phyloP scores from a whole-genome alignment of 2,888 invertebrate species.

The Perdita meconis region DNA sequence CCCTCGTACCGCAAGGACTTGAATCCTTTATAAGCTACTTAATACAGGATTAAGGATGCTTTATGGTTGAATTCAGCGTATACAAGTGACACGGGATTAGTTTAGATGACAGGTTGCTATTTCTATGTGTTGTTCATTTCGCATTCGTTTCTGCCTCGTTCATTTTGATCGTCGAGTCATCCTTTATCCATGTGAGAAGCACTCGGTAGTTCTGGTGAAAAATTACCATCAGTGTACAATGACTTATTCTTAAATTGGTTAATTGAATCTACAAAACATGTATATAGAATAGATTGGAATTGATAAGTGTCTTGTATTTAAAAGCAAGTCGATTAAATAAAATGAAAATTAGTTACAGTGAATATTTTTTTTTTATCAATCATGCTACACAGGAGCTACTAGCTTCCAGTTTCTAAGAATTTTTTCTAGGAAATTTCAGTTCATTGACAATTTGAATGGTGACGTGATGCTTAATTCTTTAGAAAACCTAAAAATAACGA shows the following conservation, averaged over 20 bases:
- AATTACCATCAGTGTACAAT: neutral
- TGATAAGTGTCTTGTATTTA: no score
- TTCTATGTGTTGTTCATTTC: slow-evolving; percentile 15
- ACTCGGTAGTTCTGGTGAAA: neutral
- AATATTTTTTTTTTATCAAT: no score
- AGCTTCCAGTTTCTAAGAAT: no score
- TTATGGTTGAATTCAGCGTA: slow-evolving; percentile 21
- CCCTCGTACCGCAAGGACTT: slow-evolving; percentile 8
- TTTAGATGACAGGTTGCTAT: slow-evolving; percentile 45
- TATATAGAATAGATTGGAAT: no score
- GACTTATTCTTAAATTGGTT: neutral
- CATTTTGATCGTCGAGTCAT: neutral
- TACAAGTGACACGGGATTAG: slow-evolving; percentile 53
- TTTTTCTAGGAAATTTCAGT: no score
- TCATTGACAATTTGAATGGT: no score
- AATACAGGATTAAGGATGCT: slow-evolving; percentile 56
- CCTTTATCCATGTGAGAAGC: slow-evolving; percentile 4
- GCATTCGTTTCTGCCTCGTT: slow-evolving; percentile 18
- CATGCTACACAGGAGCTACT: no score
- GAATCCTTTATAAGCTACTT: slow-evolving; percentile 58
- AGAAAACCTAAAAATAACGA: no score
- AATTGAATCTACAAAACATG: neutral
- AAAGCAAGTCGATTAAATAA: no score
- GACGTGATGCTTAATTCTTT: no score
- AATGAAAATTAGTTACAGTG: neutral